Evolutionary conservation across 64 coral and sea anemone species (phyloP), one percentile per base, ranked within the genome.

Genomic region (Montipora capricornis): DNA sequence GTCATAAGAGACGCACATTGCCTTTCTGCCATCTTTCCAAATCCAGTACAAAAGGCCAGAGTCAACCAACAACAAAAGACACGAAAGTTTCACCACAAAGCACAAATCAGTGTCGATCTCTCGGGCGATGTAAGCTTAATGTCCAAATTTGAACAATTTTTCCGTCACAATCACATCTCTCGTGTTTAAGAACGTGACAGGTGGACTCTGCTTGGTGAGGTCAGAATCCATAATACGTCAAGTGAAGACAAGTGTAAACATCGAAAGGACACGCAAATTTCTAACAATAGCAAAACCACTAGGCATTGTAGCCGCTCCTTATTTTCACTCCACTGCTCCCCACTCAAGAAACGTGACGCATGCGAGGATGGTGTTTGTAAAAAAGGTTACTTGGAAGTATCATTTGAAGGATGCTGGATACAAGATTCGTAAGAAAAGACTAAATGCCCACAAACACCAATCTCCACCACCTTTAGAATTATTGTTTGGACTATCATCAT

Each of bases 201-300:
- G 19, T 22, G 44, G 62, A 86, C 82, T 73, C 16, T 86, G 68
- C 19, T 73, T 44, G 46, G 62, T 86, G 82, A 86, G 82, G 82
- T 86, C 82, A 86, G 82, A 86, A 86, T 86, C 66, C 8, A 22
- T 86, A 86, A 86, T 86, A 71, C 4, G 29, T 50, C 82, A 6
- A 86, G 82, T 37, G 8, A 50, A 49, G 29, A 44, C 58, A 6
- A 60, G 47, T 5, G n/a, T 24, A 50, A 12, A 44, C 22, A 83
- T 83, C 26, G 53, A 83, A 47, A 37, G 37, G 37, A 57, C 6
- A 57, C 53, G 53, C 11, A 57, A 57, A 37, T 37, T 37, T 37
- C 37, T 37, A 37, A 37, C 37, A 37, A 37, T 37, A 37, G 37
- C 37, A 37, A 37, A 37, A 37, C 37, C 37, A 2, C 2, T 37